Percentiles rank a stretch among this genome's conserved stretches.
Conservation (phyloP, 2,888 invertebrate species). For the Cylloceria caligata region DNA sequence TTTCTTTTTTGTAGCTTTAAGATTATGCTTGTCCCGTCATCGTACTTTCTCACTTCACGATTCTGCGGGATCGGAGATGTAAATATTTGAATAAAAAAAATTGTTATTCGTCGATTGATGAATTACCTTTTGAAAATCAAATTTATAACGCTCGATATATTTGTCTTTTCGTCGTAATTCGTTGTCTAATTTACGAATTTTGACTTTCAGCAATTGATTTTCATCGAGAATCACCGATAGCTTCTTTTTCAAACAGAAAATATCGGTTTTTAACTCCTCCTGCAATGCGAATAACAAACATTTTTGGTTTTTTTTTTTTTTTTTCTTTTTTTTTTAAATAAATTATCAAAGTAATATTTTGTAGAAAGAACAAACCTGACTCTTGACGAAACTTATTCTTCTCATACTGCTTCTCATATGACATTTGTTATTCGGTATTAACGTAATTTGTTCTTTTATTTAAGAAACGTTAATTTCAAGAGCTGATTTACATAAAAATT, state of each 20-base stretch:
- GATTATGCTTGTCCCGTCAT: conserved; percentile 48
- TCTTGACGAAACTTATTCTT: conserved; percentile 49
- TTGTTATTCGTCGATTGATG: too few species aligned
- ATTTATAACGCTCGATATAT: conserved; percentile 74
- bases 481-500: too few species aligned
- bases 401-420: conserved; percentile 43
- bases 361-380: conserved; percentile 47
- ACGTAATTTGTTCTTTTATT: too few species aligned
- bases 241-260: conserved; percentile 76
- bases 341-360: background rate
- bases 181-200: conserved; percentile 76
- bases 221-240: conserved; percentile 73
- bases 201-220: conserved; percentile 78
- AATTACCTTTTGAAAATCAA: conserved; percentile 54
- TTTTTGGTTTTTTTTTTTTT: too few species aligned
- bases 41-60: conserved; percentile 54
- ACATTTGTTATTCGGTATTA: background rate
- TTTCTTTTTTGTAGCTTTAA: conserved; percentile 64
- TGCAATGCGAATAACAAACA: conserved; percentile 23
- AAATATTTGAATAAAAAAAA: background rate
- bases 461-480: too few species aligned
- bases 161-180: conserved; percentile 76
- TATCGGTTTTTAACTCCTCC: conserved; percentile 76
- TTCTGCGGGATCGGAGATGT: conserved; percentile 16
- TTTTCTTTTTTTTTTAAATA: too few species aligned